Conservation (phyloP, 2,113 vertebrate genomes). For the Bungarus multicinctus region DNA sequence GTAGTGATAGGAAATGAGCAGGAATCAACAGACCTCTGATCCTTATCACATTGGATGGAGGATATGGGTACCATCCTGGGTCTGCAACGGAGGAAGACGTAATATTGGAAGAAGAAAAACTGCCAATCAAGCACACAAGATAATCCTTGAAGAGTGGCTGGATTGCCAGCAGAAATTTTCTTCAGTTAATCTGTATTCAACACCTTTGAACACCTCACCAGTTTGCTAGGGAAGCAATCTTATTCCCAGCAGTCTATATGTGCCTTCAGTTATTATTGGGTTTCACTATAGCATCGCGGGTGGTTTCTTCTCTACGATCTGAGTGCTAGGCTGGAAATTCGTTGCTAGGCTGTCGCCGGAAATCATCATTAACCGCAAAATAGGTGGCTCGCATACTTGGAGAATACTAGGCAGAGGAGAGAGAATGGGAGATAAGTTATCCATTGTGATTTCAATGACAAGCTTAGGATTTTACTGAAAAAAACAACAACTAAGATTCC, state of each 20-base stretch:
- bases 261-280: slow-evolving; percentile 36
- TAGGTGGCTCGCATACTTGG: slow-evolving; percentile 96
- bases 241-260: accelerated
- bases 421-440: slow-evolving; percentile 14
- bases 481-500: not conserved
- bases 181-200: not conserved
- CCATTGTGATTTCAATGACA: not conserved
- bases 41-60: not conserved
- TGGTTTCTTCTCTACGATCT: not conserved
- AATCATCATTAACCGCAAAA: slow-evolving; percentile 89
- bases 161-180: not conserved
- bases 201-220: not conserved
- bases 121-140: not conserved
- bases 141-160: not conserved
- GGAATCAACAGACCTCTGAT: not conserved
- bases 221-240: not conserved
- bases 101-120: not conserved
- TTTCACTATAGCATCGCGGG: not conserved
- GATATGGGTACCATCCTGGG: not conserved
- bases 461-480: not conserved
- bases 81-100: slow-evolving; percentile 40
- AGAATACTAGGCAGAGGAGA: slow-evolving; percentile 79
- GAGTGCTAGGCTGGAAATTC: slow-evolving; percentile 79
- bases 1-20: not conserved
- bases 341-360: slow-evolving; percentile 74